Conservation (phyloP, 1,140 invertebrate species). For the Zelostemma sp. region DNA sequence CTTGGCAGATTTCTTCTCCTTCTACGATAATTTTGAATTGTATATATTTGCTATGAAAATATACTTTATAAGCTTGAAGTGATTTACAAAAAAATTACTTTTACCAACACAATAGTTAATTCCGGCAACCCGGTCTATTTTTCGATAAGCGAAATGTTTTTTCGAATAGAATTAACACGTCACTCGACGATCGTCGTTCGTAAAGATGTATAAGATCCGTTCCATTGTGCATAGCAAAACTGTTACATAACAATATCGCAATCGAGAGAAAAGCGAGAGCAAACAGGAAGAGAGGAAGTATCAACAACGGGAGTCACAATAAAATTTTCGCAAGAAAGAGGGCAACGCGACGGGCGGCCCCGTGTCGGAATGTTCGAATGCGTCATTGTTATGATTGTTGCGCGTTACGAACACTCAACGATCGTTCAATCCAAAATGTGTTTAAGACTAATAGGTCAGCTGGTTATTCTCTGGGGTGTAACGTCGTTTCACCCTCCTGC, state of each 20-base stretch:
- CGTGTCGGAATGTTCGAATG: conserved; percentile 38
- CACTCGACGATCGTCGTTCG: no score
- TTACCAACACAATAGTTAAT: no score
- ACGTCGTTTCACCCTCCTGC: background rate
- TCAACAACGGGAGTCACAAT: conserved; percentile 44
- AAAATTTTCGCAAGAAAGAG: conserved; percentile 32
- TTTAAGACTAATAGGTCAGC: conserved; percentile 31
- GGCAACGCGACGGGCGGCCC: conserved; percentile 46
- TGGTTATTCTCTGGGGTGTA: background rate
- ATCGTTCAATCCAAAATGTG: conserved; percentile 41
- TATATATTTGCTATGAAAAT: no score
- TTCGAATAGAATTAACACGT: no score
- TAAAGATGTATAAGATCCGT: no score
- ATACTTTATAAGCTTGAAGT: no score
- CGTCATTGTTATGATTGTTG: conserved; percentile 40
- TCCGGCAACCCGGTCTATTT: no score
- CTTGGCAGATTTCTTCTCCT: no score
- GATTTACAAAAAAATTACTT: no score
- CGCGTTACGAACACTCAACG: conserved; percentile 32
- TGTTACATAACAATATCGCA: conserved; percentile 38
- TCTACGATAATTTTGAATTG: no score
- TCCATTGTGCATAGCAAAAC: no score
- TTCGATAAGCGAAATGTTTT: no score
- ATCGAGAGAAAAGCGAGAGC: conserved; percentile 19
- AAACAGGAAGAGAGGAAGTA: conserved; percentile 44